These are phyloP conservation scores for Babylonia areolata DNA, from an alignment of 1,140 invertebrate genomes.

Conservation along the genomic window DNA sequence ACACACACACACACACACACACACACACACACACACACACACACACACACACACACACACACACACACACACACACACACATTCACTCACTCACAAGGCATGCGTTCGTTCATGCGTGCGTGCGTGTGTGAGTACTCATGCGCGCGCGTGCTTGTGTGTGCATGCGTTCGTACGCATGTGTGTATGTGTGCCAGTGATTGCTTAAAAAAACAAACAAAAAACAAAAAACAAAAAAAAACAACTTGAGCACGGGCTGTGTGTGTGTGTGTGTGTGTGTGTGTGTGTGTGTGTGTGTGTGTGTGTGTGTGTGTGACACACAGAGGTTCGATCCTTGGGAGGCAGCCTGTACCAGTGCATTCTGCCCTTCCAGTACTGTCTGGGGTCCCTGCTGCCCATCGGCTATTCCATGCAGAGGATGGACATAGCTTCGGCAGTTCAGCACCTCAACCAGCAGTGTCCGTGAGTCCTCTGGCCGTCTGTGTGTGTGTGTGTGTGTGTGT, in stretches of 20 bases:
- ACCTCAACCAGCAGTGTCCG: constrained; percentile 17
- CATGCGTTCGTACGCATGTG: not conserved
- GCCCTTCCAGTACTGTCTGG: constrained; percentile 34
- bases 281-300: not conserved
- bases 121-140: not conserved
- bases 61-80: no score
- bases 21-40: no score
- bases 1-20: no score
- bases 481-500: not conserved
- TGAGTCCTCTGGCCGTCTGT: not conserved
- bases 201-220: no score
- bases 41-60: no score
- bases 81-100: no score
- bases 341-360: constrained; percentile 29
- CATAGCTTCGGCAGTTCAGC: not conserved
- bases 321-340: not conserved
- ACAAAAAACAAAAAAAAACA: no score
- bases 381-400: constrained; percentile 20
- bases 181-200: not conserved
- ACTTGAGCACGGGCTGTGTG: no score
- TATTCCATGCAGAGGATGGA: constrained; percentile 28
- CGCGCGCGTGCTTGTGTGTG: not conserved
- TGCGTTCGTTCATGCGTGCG: not conserved
- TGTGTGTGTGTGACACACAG: not conserved
- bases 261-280: not conserved